A percentile compares a stretch with the other conserved stretches of the same genome.
Conservation (phyloP, 1,140 invertebrate genomes). For the Cotesia chilonis region DNA sequence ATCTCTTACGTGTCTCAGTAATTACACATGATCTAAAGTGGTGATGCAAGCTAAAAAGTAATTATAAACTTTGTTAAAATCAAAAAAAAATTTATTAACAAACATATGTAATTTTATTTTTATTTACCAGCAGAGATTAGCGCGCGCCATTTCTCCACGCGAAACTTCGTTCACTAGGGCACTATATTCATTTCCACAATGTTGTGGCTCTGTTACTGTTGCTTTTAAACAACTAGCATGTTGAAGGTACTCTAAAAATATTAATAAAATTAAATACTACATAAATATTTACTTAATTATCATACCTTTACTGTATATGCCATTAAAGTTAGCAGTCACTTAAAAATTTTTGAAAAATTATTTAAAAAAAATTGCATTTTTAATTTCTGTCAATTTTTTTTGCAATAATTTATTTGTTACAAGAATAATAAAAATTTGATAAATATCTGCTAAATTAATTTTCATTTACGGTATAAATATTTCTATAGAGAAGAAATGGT, state of each 20-base stretch:
- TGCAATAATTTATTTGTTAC: too few relatives aligned
- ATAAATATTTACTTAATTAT: neutral
- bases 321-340: too few relatives aligned
- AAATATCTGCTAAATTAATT: too few relatives aligned
- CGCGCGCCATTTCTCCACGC: conserved; percentile 66
- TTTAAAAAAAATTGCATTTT: too few relatives aligned
- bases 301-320: too few relatives aligned
- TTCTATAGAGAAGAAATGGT: too few relatives aligned
- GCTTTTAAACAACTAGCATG: conserved; percentile 71
- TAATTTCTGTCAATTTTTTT: too few relatives aligned
- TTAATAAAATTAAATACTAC: conserved; percentile 13
- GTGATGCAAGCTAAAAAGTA: conserved; percentile 65
- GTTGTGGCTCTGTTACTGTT: conserved; percentile 67
- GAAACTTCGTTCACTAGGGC: conserved; percentile 69
- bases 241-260: conserved; percentile 67
- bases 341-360: too few relatives aligned
- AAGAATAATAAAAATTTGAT: too few relatives aligned
- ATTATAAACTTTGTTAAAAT: neutral
- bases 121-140: conserved; percentile 69
- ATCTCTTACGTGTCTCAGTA: conserved; percentile 65
- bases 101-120: neutral
- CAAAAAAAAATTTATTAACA: neutral
- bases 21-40: conserved; percentile 69
- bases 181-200: conserved; percentile 69
- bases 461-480: too few relatives aligned